These are phyloP conservation scores for Suncus etruscus DNA, from an alignment of 2,113 vertebrate species.

Conservation along the genomic window DNA sequence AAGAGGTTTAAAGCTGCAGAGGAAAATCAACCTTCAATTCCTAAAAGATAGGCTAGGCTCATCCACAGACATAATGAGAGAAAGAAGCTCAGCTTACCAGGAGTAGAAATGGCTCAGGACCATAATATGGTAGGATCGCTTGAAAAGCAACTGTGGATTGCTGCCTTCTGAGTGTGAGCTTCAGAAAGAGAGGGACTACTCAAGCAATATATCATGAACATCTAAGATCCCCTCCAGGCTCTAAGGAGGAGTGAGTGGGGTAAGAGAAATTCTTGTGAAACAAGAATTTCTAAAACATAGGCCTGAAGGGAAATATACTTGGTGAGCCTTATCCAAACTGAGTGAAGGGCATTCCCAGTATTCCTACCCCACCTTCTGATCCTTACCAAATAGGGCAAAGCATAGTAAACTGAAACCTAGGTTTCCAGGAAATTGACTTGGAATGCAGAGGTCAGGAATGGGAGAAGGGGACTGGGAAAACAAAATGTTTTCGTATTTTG, in stretches of 20 bases:
- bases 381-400: background rate
- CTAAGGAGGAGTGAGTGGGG: background rate
- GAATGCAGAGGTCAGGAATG: background rate
- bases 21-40: conserved; percentile 28
- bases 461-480: conserved; percentile 16
- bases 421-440: conserved; percentile 49
- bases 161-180: background rate
- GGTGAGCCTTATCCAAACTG: background rate
- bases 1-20: conserved; percentile 22
- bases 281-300: conserved; percentile 59
- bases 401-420: background rate
- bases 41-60: conserved; percentile 14
- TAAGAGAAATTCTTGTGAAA: conserved; percentile 54
- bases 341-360: conserved; percentile 63
- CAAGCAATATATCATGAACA: background rate
- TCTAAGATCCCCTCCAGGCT: conserved; percentile 37
- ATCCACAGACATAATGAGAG: conserved; percentile 39
- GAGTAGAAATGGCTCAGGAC: background rate
- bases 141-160: background rate
- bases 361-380: conserved; percentile 1
- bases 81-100: conserved; percentile 64
- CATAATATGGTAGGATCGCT: background rate
- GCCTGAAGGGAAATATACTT: conserved; percentile 64
- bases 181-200: conserved; percentile 13
- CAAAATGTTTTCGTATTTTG: conserved; percentile 1